Evolutionary conservation across 2,888 invertebrate genomes (phyloP).

Genomic region (Drosophila macrospina): DNA sequence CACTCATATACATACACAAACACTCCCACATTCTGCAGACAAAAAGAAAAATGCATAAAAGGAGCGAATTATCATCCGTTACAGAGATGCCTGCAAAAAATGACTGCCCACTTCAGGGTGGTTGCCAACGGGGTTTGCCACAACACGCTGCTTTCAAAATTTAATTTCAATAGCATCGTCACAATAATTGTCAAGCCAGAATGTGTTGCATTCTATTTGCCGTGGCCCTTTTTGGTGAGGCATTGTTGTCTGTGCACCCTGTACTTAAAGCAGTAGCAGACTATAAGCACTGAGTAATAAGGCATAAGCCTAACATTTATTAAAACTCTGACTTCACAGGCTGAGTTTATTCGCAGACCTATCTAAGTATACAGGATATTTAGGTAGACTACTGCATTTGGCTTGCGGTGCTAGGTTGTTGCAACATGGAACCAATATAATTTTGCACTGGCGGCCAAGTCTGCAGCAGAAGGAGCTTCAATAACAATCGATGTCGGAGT

Average conservation of each 20-base stretch:
- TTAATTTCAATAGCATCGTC: conserved; percentile 71
- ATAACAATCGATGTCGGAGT: background rate
- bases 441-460: conserved; percentile 31
- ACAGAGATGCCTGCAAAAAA: conserved; percentile 6
- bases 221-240: conserved; percentile 27
- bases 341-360: background rate
- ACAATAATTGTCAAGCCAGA: conserved; percentile 77
- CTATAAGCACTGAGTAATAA: background rate
- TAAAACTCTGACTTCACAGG: background rate
- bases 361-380: conserved; percentile 24
- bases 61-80: background rate
- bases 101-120: conserved; percentile 11
- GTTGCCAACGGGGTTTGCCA: conserved; percentile 17
- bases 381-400: background rate
- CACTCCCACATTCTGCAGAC: conserved; percentile 43
- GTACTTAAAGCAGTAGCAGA: background rate
- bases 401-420: conserved; percentile 29
- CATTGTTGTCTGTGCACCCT: conserved; percentile 31
- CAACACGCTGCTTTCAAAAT: conserved; percentile 58
- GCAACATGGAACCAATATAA: conserved; percentile 71
- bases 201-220: conserved; percentile 60
- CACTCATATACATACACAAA: conserved; percentile 24
- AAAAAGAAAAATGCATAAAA: conserved; percentile 39
- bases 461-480: conserved; percentile 13
- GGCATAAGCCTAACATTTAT: background rate